Conservation (phyloP, 2,797 vertebrate genomes). For the Karalla daura region DNA sequence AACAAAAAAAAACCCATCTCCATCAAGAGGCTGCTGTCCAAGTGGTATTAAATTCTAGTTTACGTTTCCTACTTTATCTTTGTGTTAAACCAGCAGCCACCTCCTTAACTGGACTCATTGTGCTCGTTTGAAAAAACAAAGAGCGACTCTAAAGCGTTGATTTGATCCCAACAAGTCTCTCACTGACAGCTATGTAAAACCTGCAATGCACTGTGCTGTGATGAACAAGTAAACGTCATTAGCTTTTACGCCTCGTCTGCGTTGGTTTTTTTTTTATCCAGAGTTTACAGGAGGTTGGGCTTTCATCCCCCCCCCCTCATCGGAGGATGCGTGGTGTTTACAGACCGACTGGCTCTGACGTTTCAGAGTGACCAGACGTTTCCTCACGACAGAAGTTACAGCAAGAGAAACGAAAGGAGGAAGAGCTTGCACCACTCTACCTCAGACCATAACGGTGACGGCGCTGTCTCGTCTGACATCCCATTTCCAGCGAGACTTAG, state of each 20-base stretch:
- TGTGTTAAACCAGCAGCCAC: slow-evolving; percentile 1
- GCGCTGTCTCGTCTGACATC: neutral
- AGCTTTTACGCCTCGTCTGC: slow-evolving; percentile 33
- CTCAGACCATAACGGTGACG: too few relatives aligned
- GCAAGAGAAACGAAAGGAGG: too few relatives aligned
- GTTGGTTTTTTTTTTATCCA: slow-evolving; percentile 19
- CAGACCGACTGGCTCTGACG: too few relatives aligned
- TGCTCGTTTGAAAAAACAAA: neutral
- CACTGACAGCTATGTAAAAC: slow-evolving; percentile 30
- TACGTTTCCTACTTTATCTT: neutral
- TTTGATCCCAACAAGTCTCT: slow-evolving; percentile 14
- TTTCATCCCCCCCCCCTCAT: too few relatives aligned
- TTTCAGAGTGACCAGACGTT: too few relatives aligned
- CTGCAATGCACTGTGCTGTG: slow-evolving; percentile 54
- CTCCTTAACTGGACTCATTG: neutral
- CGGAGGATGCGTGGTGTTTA: too few relatives aligned
- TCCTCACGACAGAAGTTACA: too few relatives aligned
- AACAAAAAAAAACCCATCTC: slow-evolving; percentile 16
- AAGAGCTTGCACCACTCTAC: too few relatives aligned
- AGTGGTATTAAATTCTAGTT: neutral
- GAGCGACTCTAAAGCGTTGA: slow-evolving; percentile 2
- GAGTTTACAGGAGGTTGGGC: neutral
- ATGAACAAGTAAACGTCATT: slow-evolving; percentile 51
- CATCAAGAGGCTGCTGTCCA: slow-evolving; percentile 28
- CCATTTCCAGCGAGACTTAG: neutral